These are phyloP conservation scores for Argyresthia goedartella DNA, from an alignment of 2,888 invertebrate species.

Conservation along the genomic window DNA sequence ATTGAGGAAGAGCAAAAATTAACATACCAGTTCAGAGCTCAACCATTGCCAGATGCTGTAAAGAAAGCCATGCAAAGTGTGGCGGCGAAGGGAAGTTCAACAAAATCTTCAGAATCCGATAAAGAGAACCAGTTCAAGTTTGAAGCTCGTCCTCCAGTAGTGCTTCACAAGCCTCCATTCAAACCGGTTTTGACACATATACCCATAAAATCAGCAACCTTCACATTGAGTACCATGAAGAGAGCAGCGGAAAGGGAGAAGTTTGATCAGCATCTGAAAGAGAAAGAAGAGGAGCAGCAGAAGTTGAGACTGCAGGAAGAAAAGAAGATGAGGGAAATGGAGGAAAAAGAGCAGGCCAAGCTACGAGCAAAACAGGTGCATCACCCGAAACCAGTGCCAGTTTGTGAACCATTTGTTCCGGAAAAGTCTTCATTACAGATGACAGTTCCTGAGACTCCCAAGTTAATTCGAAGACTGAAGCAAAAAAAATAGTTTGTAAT, in stretches of 20 bases:
- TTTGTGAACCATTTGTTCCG: slow-evolving; percentile 57
- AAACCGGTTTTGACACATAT: slow-evolving; percentile 65
- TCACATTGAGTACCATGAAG: slow-evolving; percentile 74
- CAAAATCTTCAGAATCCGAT: slow-evolving; percentile 41
- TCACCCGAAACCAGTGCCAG: slow-evolving; percentile 74
- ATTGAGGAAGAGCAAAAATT: slow-evolving; percentile 72
- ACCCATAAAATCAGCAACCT: slow-evolving; percentile 53
- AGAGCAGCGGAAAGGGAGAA: slow-evolving; percentile 73
- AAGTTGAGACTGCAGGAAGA: slow-evolving; percentile 41
- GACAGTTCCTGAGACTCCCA: slow-evolving; percentile 76
- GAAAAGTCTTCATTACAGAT: slow-evolving; percentile 62
- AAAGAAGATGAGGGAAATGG: slow-evolving; percentile 42
- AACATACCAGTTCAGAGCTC: slow-evolving; percentile 77
- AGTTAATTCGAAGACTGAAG: slow-evolving; percentile 50
- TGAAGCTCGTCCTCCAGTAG: slow-evolving; percentile 74
- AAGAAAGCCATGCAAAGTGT: slow-evolving; percentile 48
- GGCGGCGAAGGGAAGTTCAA: slow-evolving; percentile 27
- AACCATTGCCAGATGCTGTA: slow-evolving; percentile 71
- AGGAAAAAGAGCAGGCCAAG: slow-evolving; percentile 61
- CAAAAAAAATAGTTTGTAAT: slow-evolving; percentile 20
- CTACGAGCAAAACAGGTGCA: slow-evolving; percentile 71
- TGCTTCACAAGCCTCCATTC: slow-evolving; percentile 75
- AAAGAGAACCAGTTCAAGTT: slow-evolving; percentile 63
- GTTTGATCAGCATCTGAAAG: slow-evolving; percentile 69
- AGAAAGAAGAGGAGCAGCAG: slow-evolving; percentile 64